phyloP scores from a whole-genome alignment of 2,888 invertebrate species.

The Drosophila merina region DNA sequence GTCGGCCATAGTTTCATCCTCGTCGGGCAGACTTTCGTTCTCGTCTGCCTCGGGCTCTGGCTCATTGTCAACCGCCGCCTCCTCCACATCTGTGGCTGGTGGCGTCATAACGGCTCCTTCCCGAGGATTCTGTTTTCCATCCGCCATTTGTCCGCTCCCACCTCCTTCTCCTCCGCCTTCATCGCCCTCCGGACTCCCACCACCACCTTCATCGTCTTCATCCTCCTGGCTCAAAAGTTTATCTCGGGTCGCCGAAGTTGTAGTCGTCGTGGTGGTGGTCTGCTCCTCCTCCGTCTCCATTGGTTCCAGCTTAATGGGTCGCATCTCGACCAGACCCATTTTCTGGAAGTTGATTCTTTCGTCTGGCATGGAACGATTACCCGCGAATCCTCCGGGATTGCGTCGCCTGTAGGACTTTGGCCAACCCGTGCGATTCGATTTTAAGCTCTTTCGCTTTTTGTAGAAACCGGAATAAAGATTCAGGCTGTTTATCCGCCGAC shows the following conservation, averaged over 20 bases:
- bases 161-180: constrained; percentile 11
- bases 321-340: constrained; percentile 39
- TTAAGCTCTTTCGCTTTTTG: constrained; percentile 83
- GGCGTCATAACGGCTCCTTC: constrained; percentile 66
- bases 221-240: constrained; percentile 44
- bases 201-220: constrained; percentile 50
- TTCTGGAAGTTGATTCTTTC: constrained; percentile 69
- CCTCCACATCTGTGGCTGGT: constrained; percentile 67
- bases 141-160: constrained; percentile 21
- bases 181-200: constrained; percentile 20
- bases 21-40: constrained; percentile 55
- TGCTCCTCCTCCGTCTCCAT: constrained; percentile 53
- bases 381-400: constrained; percentile 16
- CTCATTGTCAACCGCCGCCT: constrained; percentile 34
- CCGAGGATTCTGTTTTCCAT: constrained; percentile 26
- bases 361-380: constrained; percentile 54
- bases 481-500: constrained; percentile 43
- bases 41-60: constrained; percentile 45
- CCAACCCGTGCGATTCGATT: constrained; percentile 93
- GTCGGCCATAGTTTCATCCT: constrained; percentile 73
- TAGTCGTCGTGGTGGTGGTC: constrained; percentile 52
- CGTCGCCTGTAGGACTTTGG: constrained; percentile 85
- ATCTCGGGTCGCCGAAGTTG: constrained; percentile 37
- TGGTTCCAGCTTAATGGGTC: constrained; percentile 51
- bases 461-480: constrained; percentile 75